Percentiles rank a stretch among this genome's conserved stretches.
Conservation (phyloP, 2,113 vertebrate genomes). For the Coreoperca whiteheadi region DNA sequence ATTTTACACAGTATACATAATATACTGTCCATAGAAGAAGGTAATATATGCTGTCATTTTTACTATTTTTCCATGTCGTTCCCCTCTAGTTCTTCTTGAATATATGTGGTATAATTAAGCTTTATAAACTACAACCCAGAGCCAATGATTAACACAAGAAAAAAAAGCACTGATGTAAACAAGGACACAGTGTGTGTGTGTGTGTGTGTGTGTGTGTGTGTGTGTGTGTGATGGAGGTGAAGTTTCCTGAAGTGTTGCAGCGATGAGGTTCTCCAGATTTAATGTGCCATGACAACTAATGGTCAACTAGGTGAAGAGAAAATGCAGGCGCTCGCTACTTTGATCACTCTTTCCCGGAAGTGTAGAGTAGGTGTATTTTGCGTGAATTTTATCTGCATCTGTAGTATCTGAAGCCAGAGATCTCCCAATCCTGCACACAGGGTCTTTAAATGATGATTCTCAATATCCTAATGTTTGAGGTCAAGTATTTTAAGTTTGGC, state of each 20-base stretch:
- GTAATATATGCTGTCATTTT: not conserved
- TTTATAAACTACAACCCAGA: slow-evolving; percentile 4
- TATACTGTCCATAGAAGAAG: slow-evolving; percentile 12
- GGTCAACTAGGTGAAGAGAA: not conserved
- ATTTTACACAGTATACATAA: slow-evolving; percentile 52
- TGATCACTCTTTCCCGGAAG: not conserved
- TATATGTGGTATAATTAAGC: slow-evolving; percentile 6
- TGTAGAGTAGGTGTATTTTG: not conserved
- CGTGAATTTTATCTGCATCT: not conserved
- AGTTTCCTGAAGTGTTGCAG: not conserved
- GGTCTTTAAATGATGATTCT: not conserved
- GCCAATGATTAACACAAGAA: slow-evolving; percentile 12
- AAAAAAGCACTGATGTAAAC: slow-evolving; percentile 34
- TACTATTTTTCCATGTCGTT: not conserved
- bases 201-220: slow-evolving; percentile 2
- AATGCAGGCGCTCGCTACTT: not conserved
- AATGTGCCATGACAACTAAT: not conserved
- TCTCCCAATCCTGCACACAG: not conserved
- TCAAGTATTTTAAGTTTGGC: not conserved
- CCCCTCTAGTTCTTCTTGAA: slow-evolving; percentile 17
- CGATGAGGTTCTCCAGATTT: not conserved
- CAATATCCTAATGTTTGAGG: not conserved
- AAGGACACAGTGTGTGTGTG: slow-evolving; percentile 25
- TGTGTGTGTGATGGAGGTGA: slow-evolving; percentile 41
- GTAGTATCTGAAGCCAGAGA: not conserved